These are phyloP conservation scores for Chrysomela aeneicollis DNA, from an alignment of 2,888 invertebrate species.

Conservation along the genomic window DNA sequence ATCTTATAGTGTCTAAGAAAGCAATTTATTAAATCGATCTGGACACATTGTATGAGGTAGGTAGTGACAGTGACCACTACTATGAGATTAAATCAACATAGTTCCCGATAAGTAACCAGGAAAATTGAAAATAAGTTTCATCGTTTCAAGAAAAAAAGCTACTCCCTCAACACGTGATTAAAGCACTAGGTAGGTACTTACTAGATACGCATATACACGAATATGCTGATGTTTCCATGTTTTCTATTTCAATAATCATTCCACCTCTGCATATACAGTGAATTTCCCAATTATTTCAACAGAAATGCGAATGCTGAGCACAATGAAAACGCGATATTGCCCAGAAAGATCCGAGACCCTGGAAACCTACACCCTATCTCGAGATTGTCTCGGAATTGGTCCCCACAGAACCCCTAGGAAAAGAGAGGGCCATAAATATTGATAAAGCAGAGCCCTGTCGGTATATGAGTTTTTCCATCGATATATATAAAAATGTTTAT, in stretches of 20 bases:
- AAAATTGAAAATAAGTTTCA: too few relatives aligned
- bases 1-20: too few relatives aligned
- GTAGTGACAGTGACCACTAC: too few relatives aligned
- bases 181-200: too few relatives aligned
- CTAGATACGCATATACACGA: too few relatives aligned
- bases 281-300: background rate
- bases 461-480: conserved; percentile 2
- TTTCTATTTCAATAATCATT: background rate
- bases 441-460: conserved; percentile 16
- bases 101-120: too few relatives aligned
- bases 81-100: too few relatives aligned
- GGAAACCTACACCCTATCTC: conserved; percentile 21
- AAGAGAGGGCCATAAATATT: conserved; percentile 23
- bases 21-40: too few relatives aligned
- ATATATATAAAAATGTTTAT: conserved; percentile 28
- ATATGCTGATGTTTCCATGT: background rate
- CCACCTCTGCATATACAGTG: background rate
- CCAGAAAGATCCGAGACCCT: background rate
- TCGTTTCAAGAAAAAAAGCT: too few relatives aligned
- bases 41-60: too few relatives aligned
- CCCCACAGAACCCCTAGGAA: conserved; percentile 24
- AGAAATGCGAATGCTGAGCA: background rate
- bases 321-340: background rate
- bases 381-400: conserved; percentile 30
- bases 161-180: too few relatives aligned